Base-by-base conservation (phyloP, 2,888 invertebrate genomes). In the Leptinotarsa peninsularis region DNA sequence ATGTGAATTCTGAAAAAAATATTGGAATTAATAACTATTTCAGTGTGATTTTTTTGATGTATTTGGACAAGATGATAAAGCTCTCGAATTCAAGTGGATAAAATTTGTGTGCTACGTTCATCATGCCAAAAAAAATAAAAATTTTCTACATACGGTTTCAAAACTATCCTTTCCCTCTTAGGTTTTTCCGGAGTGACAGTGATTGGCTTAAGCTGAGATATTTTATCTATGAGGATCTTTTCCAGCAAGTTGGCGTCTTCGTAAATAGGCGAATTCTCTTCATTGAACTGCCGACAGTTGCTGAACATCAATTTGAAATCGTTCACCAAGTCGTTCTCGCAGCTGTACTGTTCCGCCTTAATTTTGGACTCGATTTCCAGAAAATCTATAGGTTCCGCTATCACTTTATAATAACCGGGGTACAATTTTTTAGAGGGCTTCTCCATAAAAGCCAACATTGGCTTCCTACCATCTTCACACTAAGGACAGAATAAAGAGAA, bases 251-350 rank as follows among this genome's bases (percentile, higher is more conserved):
- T 95, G 3, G 98, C 98, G 89, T 98, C 98, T 83, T 97, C 96
- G 85, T 96, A 98, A 81, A 99, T 98, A 86, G 95, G 93, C 0
- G 98, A 99, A 14, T 96, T 95, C 88, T 98, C 96, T 88, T 99
- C 98, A 87, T 99, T 99, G 88, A 97, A 99, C 82, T 96, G 95
- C 0, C 98, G 94, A 85, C 99, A 99, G 89, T 99, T 99, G 75
- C 94, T 93, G 88, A 99, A 99, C 98, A 99, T 98, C n/a, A 98
- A 90, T 80, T 95, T 91, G 84, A 94, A 94, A 87, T 98, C 98
- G 0, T 93, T 91, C 0, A 96, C 93, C 81, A 98, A 91, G 83
- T 98, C 97, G 74, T 96, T 96, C 50, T 98, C 89, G 67, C 91
- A 93, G 60, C 92, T 93, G 89, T 98, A 98, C 80, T 94, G 93